phyloP scores from a whole-genome alignment of 2,113 vertebrate genomes.

The Naja naja region DNA sequence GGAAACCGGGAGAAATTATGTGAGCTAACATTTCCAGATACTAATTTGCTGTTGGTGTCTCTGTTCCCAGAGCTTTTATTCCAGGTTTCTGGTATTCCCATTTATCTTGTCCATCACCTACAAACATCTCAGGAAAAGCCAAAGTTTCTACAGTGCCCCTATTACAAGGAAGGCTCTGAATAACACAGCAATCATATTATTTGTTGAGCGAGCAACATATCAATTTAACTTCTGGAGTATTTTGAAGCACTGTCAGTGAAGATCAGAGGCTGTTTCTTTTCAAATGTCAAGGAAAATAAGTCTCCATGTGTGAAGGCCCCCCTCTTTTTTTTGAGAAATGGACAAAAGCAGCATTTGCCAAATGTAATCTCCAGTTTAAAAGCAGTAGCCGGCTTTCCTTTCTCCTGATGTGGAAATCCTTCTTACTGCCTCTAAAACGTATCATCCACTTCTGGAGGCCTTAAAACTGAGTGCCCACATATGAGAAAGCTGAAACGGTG shows the following conservation, averaged over 20 bases:
- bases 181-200: neutral
- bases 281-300: neutral
- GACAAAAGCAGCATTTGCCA: conserved; percentile 68
- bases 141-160: neutral
- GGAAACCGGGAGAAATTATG: neutral
- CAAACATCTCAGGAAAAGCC: neutral
- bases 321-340: conserved; percentile 39
- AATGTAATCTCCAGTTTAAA: conserved; percentile 82
- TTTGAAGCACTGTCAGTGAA: neutral
- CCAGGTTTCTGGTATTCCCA: neutral
- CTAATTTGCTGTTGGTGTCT: neutral
- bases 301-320: conserved; percentile 48
- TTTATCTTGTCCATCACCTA: neutral
- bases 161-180: neutral
- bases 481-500: conserved; percentile 84
- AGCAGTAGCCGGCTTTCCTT: conserved; percentile 78
- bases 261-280: neutral
- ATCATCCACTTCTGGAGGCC: conserved; percentile 90
- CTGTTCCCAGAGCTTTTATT: neutral
- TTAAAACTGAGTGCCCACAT: conserved; percentile 92
- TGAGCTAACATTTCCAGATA: neutral
- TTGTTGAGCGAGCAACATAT: neutral
- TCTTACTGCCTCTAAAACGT: conserved; percentile 68
- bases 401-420: conserved; percentile 72
- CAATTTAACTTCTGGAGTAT: neutral